Evolutionary conservation across 1,140 invertebrate genomes (phyloP).

Genomic region (Papilio dardanus): DNA sequence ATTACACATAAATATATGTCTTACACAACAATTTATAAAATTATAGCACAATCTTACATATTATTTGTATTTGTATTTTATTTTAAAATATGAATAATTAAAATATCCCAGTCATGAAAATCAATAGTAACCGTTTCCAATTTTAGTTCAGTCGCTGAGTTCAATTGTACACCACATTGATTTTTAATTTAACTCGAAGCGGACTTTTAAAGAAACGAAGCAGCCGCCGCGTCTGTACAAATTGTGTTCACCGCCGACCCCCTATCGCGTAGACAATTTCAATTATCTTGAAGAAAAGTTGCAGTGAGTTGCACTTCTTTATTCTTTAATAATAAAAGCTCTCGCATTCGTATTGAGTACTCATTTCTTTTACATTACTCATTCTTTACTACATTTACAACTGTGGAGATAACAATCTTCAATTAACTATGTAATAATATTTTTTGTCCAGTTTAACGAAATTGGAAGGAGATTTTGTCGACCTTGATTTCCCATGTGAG

Average conservation of each 20-base stretch:
- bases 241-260: constrained; percentile 23
- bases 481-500: constrained; percentile 12
- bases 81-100: neutral
- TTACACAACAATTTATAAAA: neutral
- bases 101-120: neutral
- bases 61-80: neutral
- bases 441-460: neutral
- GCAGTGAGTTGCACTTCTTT: neutral
- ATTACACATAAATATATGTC: constrained; percentile 24
- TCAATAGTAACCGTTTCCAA: neutral
- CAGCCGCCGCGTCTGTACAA: constrained; percentile 4
- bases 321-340: constrained; percentile 10
- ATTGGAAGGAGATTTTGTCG: neutral
- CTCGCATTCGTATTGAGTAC: neutral
- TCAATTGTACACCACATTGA: constrained; percentile 10
- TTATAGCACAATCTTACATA: neutral
- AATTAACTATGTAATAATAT: neutral
- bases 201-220: constrained; percentile 3
- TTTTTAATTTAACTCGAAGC: constrained; percentile 20
- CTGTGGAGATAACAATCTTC: neutral
- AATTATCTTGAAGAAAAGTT: constrained; percentile 10
- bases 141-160: neutral
- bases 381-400: neutral
- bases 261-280: constrained; percentile 8
- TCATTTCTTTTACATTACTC: neutral